A percentile compares a stretch with the other conserved stretches of the same genome.
These are phyloP conservation scores for Calliphora vicina DNA, from an alignment of 1,140 invertebrate species.

Conservation along the genomic window DNA sequence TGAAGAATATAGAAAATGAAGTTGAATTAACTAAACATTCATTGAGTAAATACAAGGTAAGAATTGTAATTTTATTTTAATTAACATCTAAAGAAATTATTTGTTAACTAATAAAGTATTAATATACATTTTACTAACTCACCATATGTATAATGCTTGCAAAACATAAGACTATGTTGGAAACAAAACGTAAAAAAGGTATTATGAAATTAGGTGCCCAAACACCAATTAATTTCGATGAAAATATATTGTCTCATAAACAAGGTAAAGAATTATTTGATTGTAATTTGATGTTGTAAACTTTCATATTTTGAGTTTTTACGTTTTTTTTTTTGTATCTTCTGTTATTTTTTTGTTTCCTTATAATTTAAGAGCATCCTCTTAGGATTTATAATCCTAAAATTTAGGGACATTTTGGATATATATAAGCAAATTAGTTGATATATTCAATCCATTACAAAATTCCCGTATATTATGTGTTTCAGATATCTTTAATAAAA, in stretches of 20 bases:
- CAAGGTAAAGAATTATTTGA: slow-evolving; percentile 65
- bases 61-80: not conserved
- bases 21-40: slow-evolving; percentile 77
- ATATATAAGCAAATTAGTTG: no score
- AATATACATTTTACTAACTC: not conserved
- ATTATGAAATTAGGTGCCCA: slow-evolving; percentile 67
- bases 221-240: slow-evolving; percentile 63
- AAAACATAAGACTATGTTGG: slow-evolving; percentile 67
- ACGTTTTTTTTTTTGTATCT: not conserved
- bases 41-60: slow-evolving; percentile 78
- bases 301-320: not conserved
- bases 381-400: no score
- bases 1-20: slow-evolving; percentile 82
- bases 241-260: slow-evolving; percentile 69
- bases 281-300: not conserved
- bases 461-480: no score
- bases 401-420: no score
- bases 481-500: no score
- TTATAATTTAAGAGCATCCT: no score
- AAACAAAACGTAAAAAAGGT: slow-evolving; percentile 69
- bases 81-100: not conserved
- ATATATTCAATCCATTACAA: no score
- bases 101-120: no score
- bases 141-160: not conserved
- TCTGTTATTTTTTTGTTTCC: no score